A percentile compares a stretch with the other conserved stretches of the same genome.
These are phyloP conservation scores for Cathartes aura DNA, from an alignment of 2,113 vertebrate genomes.

Conservation along the genomic window DNA sequence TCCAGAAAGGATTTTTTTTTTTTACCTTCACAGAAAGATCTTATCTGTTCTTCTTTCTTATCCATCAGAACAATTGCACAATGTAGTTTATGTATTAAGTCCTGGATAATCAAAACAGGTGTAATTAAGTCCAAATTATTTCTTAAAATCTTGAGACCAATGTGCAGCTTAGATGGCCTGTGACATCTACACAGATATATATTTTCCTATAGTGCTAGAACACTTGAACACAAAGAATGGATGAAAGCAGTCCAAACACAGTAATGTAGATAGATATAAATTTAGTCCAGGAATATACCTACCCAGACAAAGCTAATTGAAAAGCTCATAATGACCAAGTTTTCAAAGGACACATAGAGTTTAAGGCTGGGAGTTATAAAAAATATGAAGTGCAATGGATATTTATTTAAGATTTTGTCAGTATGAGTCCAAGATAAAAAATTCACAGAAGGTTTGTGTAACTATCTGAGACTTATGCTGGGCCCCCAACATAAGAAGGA, in stretches of 20 bases:
- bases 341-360: background rate
- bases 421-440: background rate
- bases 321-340: background rate
- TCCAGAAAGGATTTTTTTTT: background rate
- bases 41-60: background rate
- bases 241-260: background rate
- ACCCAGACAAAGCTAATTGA: background rate
- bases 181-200: background rate
- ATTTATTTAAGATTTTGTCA: background rate
- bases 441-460: background rate
- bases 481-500: too few relatives aligned
- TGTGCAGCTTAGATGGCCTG: background rate
- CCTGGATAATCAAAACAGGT: background rate
- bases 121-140: background rate
- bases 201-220: background rate
- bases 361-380: background rate
- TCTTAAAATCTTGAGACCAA: background rate
- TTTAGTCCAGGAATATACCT: background rate
- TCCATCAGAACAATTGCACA: background rate
- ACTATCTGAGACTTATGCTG: background rate
- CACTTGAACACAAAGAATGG: background rate
- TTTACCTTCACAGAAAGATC: background rate
- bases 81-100: background rate
- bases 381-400: background rate
- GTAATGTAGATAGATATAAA: background rate